Base-by-base conservation (phyloP, 2,888 invertebrate species). In the Thelaira solivaga region DNA sequence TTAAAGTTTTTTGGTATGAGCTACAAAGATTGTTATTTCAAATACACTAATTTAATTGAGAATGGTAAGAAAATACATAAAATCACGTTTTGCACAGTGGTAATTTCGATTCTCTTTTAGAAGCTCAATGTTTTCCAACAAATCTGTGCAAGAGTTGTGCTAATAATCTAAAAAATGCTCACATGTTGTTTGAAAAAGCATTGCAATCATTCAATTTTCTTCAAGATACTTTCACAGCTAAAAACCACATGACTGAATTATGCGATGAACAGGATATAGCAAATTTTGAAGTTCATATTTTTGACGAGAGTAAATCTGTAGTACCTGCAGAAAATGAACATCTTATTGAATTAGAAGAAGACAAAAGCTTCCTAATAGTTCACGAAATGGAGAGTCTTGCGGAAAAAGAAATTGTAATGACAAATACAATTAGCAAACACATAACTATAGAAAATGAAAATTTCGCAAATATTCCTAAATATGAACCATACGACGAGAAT, bases 1-100 rank as follows among this genome's bases (percentile, higher is more conserved):
- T 34, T 20, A 0, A 11, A 45, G 5, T 24, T 31, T 1, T 31
- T 11, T 61, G 45, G 45, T 11, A 39, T 61, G 7, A 43, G 36
- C 4, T 76, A 71, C 16, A 71, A 53, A 39, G 64, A 65, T 24
- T 71, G 64, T 22, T 76, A 76, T 24, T 76, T 45, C 29, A 71
- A 65, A 11, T 76, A 76, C 13, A 71, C 71, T 1, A 31, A 47
- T 6, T n/a, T 76, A 0, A 8, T 39, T 2, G 39, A 36, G 41
- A n/a, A 0, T 10, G 59, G 76, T 76, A 65, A 43, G 43, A 20
- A 36, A 39, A 13, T 41, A 1, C 10, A 4, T 36, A 6, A 34
- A 11, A 1, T 2, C n/a, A n/a, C 11, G n/a, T 11, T 5, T 10
- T 8, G 34, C 4, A 6, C 6, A n/a, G n/a, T n/a, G n/a, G n/a